phyloP scores from a whole-genome alignment of 2,113 vertebrate species.

The cattle (Bos taurus) region DNA sequence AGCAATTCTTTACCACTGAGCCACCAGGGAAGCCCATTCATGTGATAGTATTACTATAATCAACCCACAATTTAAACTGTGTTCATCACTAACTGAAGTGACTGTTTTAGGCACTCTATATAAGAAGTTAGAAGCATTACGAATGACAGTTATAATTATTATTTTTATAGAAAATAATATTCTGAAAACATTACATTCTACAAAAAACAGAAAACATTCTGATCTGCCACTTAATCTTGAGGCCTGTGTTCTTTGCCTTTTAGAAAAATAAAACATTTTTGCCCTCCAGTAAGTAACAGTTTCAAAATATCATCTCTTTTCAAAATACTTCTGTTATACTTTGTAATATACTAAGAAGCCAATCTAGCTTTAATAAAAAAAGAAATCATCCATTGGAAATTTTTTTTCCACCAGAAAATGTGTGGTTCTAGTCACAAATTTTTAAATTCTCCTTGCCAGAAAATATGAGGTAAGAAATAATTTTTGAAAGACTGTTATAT shows the following conservation, averaged over 20 bases:
- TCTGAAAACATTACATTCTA: background rate
- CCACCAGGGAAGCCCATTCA: background rate
- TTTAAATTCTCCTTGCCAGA: background rate
- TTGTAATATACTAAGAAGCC: background rate
- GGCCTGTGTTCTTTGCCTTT: background rate
- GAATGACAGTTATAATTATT: background rate
- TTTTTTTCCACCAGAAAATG: background rate
- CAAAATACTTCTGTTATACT: background rate
- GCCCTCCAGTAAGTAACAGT: background rate
- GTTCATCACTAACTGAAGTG: background rate
- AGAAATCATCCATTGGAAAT: background rate
- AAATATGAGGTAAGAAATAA: background rate
- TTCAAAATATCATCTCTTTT: slow-evolving; percentile 8
- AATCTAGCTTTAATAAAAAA: background rate
- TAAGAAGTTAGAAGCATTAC: background rate
- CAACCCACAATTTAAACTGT: background rate
- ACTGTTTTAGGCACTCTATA: background rate
- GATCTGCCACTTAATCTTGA: background rate
- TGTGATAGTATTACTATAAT: background rate
- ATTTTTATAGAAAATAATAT: background rate
- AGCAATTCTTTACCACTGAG: background rate
- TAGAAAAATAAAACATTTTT: background rate
- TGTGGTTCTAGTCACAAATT: background rate
- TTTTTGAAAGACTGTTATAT: background rate
- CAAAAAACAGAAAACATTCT: background rate